Conservation (phyloP, 2,888 invertebrate genomes). For the Lomographa bimaculata region DNA sequence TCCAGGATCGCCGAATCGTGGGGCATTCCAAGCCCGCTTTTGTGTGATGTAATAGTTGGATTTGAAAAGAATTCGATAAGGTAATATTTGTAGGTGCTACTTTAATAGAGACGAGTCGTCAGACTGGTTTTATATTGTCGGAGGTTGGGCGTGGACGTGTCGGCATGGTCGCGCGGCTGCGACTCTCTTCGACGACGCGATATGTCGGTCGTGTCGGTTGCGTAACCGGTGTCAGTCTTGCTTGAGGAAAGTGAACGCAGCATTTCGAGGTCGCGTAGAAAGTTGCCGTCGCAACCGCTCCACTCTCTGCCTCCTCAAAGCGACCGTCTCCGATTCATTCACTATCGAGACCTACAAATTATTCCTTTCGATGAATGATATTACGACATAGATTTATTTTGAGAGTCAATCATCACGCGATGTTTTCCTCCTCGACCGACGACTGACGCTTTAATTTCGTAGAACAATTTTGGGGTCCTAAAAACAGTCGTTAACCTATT, state of each 20-base stretch:
- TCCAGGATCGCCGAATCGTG: constrained; percentile 38
- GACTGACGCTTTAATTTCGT: constrained; percentile 46
- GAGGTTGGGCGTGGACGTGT: constrained; percentile 35
- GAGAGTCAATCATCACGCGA: constrained; percentile 45
- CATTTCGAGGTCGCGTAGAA: constrained; percentile 82
- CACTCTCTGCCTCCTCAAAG: constrained; percentile 42
- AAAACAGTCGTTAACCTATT: constrained; percentile 41
- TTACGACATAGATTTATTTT: constrained; percentile 34
- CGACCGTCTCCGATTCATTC: constrained; percentile 44
- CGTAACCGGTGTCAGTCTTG: constrained; percentile 78
- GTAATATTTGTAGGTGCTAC: constrained; percentile 46
- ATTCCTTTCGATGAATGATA: constrained; percentile 33
- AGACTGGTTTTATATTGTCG: constrained; percentile 45
- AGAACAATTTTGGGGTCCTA: constrained; percentile 47
- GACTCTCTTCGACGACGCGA: constrained; percentile 50
- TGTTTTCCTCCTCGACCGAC: constrained; percentile 42
- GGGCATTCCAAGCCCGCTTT: constrained; percentile 32
- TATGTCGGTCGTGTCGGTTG: constrained; percentile 76
- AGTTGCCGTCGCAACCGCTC: constrained; percentile 66
- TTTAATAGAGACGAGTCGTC: constrained; percentile 41
- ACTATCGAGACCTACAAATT: constrained; percentile 26
- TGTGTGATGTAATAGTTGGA: constrained; percentile 50
- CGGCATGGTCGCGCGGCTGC: constrained; percentile 27
- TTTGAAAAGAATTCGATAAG: constrained; percentile 41
- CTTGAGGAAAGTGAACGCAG: constrained; percentile 82